phyloP scores from a whole-genome alignment of 1,140 invertebrate species.

The Rhopalosiphum padi region DNA sequence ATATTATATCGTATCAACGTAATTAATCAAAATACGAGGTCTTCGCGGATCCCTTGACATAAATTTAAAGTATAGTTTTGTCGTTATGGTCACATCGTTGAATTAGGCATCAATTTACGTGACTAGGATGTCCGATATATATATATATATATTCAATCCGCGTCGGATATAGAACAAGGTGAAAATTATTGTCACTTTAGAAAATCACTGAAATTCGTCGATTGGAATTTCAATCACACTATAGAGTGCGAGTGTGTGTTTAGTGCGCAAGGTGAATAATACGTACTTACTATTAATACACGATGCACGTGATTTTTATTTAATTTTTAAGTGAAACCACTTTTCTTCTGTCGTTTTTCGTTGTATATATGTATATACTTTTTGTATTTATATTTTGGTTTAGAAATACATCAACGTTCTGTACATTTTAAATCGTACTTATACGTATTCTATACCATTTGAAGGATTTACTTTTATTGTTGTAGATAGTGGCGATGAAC shows the following conservation, averaged over 20 bases:
- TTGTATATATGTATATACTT: background rate
- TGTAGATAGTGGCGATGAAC: background rate
- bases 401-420: background rate
- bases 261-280: constrained; percentile 6
- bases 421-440: background rate
- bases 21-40: constrained; percentile 7
- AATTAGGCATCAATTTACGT: background rate
- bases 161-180: constrained; percentile 32
- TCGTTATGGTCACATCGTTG: background rate
- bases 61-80: background rate
- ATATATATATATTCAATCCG: background rate
- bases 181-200: constrained; percentile 34
- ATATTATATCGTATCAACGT: background rate
- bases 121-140: background rate
- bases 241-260: background rate
- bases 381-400: background rate
- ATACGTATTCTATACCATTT: background rate
- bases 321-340: constrained; percentile 16
- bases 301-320: constrained; percentile 1
- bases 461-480: background rate
- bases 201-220: constrained; percentile 25
- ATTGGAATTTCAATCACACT: constrained; percentile 26
- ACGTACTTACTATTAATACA: background rate
- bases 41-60: background rate
- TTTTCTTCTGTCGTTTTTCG: background rate